Evolutionary conservation across 1,140 invertebrate species (phyloP).

Genomic region (Battus philenor): DNA sequence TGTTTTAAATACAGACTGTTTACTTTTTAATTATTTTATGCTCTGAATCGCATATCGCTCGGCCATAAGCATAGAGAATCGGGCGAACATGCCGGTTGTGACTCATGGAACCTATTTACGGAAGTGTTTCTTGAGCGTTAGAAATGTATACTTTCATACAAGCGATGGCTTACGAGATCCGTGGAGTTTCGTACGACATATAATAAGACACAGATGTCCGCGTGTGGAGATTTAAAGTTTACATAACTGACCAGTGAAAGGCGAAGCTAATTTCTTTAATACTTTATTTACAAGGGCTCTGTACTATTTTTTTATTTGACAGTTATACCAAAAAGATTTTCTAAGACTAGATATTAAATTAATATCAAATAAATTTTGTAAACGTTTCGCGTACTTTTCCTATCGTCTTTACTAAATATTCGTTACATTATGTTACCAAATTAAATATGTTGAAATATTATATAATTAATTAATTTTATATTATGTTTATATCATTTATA

Average conservation of each 20-base stretch:
- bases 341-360: too few relatives aligned
- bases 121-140: background rate
- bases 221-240: background rate
- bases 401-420: too few relatives aligned
- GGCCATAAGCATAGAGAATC: background rate
- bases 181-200: conserved; percentile 2
- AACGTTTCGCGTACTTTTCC: too few relatives aligned
- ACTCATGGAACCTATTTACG: background rate
- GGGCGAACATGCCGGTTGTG: background rate
- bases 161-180: background rate
- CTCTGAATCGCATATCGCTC: background rate
- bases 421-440: too few relatives aligned
- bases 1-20: background rate
- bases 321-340: too few relatives aligned
- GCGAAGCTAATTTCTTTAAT: too few relatives aligned
- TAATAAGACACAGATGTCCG: background rate
- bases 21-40: background rate
- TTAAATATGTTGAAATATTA: too few relatives aligned
- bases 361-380: too few relatives aligned
- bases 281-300: too few relatives aligned
- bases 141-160: background rate
- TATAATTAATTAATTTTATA: too few relatives aligned
- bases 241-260: conserved; percentile 6
- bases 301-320: too few relatives aligned
- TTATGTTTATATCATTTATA: too few relatives aligned